Base-by-base conservation (phyloP, 2,113 vertebrate species). In the Vidua macroura region DNA sequence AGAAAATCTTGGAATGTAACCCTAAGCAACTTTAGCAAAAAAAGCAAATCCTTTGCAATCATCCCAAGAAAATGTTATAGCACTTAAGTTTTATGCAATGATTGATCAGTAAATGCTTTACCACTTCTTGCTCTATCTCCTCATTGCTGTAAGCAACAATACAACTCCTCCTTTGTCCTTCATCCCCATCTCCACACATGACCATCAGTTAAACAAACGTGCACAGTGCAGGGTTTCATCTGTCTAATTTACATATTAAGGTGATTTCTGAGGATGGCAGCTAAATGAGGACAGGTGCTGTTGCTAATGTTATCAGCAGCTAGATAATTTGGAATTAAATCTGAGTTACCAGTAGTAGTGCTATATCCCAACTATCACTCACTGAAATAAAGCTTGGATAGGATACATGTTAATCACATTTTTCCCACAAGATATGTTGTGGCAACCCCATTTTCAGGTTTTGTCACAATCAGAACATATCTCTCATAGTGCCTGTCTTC, bases 331-430 rank as follows among this genome's bases (percentile, higher is more conserved):
- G 62, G 77, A 92, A 56, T 70, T 58, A 78, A 88, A 82, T 55
- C 39, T 48, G 56, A 67, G 22, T 92, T 77, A 67, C 30, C 35
- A 53, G 15, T 48, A 53, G 15, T 48, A 30, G 46, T 75, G 48
- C 18, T 66, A 1, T 18, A 41, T 62, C 25, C 19, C n/a, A 81
- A 1, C 33, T 82, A 16, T 63, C 15, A 21, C 10, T 86, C 48
- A 56, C 33, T 0, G 0, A 48, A 63, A 19, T 63, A 62, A 28
- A 78, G 22, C 30, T 68, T 2, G 0, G 53, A n/a, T 12, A 52
- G 56, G n/a, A 41, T 24, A 35, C 0, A 7, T 10, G 22, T 25
- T 78, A 39, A 83, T 67, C 9, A 10, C 11, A 17, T 33, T 84
- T 88, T 24, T 19, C 56, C 25, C 18, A 15, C 12, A 31, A 53